Evolutionary conservation across 2,888 invertebrate species (phyloP), one percentile per base, ranked within the genome.

Genomic region (Ennomos fuscantarius): DNA sequence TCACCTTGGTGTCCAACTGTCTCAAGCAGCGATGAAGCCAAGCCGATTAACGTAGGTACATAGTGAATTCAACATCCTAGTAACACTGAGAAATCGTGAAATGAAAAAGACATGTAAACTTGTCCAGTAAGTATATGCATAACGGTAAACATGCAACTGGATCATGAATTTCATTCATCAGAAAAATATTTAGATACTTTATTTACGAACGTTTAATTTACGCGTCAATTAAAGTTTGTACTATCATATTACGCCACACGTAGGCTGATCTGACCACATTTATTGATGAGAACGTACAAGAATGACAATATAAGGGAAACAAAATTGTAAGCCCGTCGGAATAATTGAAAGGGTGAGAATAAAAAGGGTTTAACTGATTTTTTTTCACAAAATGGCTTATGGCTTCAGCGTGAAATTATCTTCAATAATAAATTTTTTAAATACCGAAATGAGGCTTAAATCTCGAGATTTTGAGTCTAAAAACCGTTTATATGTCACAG

Each of bases 91-190:
- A 11, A 58, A 36, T 42, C 34, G 35, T 12, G 35, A 33, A 33
- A 39, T 12, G 40, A 44, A 42, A 37, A 46, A 42, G 41, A 43
- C 49, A 47, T 24, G 24, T 24, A 24, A 24, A 24, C 5, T 24
- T 24, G 24, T 24, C 2, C 24, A 24, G 24, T 53, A 58, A 34
- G 33, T 33, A 34, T 40, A 15, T 51, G 24, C 46, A 48, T 41
- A 50, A 68, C 37, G 57, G 63, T 68, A 73, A 53, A 57, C 59
- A 52, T 65, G 62, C 69, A 57, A 66, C 34, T 46, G 55, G 48
- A 63, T 60, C 41, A 42, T 62, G 49, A 64, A 62, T 60, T 68
- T 58, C 49, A 65, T 65, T 69, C 62, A 66, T 66, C 63, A 60
- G 61, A 66, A 69, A 66, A 73, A 71, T 66, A 68, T 65, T 66